These are phyloP conservation scores for Agonopterix heracliana DNA, from an alignment of 2,888 invertebrate genomes.

Conservation along the genomic window DNA sequence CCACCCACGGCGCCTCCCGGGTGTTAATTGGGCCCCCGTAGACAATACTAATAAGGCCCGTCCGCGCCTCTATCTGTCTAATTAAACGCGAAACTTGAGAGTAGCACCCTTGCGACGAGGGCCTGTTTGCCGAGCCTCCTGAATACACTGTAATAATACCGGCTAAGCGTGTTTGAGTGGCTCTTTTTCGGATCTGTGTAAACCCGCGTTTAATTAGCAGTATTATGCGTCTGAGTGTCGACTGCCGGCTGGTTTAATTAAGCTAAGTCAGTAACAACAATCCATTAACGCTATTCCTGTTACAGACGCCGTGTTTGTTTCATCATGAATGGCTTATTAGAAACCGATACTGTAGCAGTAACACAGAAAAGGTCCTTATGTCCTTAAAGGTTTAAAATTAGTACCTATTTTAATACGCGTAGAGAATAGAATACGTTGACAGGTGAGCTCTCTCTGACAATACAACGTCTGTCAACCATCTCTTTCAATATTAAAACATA, in stretches of 20 bases:
- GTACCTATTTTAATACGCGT: too few relatives aligned
- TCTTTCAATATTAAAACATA: too few relatives aligned
- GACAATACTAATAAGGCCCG: constrained; percentile 77
- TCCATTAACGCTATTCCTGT: constrained; percentile 50
- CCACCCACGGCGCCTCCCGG: constrained; percentile 67
- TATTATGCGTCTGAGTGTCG: constrained; percentile 73
- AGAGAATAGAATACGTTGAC: too few relatives aligned
- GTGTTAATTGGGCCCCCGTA: constrained; percentile 77
- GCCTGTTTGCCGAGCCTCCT: constrained; percentile 66
- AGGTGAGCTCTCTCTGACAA: too few relatives aligned
- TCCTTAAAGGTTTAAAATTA: too few relatives aligned
- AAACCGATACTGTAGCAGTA: not conserved
- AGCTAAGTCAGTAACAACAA: constrained; percentile 73
- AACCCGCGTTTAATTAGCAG: constrained; percentile 74
- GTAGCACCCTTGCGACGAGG: constrained; percentile 71
- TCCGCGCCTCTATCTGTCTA: constrained; percentile 76
- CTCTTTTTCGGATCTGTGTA: constrained; percentile 75
- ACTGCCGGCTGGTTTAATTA: constrained; percentile 71
- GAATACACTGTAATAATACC: constrained; percentile 67
- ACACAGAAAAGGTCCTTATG: too few relatives aligned
- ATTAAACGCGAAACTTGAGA: constrained; percentile 76
- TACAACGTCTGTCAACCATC: too few relatives aligned
- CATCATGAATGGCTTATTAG: constrained; percentile 37
- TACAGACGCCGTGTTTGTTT: constrained; percentile 45
- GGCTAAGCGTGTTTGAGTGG: constrained; percentile 75